Percentiles rank a stretch among this genome's conserved stretches.
Evolutionary conservation across 1,140 invertebrate genomes (phyloP).

Genomic region (Cardiocondyla obscurior): DNA sequence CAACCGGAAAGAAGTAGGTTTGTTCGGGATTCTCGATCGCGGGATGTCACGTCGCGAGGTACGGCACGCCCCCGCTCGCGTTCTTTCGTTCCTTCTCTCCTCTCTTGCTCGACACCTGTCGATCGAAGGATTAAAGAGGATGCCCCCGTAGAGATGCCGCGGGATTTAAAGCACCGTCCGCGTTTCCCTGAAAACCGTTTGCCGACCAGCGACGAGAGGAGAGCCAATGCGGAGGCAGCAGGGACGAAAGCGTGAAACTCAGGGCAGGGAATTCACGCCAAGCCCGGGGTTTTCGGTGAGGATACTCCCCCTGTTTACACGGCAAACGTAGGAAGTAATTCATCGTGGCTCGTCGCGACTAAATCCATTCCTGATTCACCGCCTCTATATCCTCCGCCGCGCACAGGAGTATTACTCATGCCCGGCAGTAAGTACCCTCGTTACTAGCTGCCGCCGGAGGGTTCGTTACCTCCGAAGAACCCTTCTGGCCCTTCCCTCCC

Average conservation of each 20-base stretch:
- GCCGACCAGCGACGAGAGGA: slow-evolving; percentile 2
- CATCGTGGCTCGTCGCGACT: slow-evolving; percentile 61
- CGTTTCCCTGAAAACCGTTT: slow-evolving; percentile 19
- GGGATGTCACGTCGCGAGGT: slow-evolving; percentile 41
- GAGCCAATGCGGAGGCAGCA: neutral
- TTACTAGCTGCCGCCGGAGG: slow-evolving; percentile 47
- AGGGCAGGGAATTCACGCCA: slow-evolving; percentile 15
- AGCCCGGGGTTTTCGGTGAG: slow-evolving; percentile 37
- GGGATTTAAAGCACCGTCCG: slow-evolving; percentile 58
- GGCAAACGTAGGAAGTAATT: slow-evolving; percentile 74
- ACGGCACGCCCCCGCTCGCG: neutral
- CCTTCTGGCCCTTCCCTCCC: too few species aligned
- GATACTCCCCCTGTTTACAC: slow-evolving; percentile 71
- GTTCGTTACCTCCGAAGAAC: slow-evolving; percentile 35
- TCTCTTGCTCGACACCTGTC: slow-evolving; percentile 62
- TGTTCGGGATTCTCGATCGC: slow-evolving; percentile 60
- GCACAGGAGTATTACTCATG: slow-evolving; percentile 4
- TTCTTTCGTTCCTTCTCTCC: slow-evolving; percentile 26
- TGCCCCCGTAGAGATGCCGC: slow-evolving; percentile 45
- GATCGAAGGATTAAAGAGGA: slow-evolving; percentile 75
- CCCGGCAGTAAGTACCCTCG: slow-evolving; percentile 29
- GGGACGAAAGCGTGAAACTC: neutral
- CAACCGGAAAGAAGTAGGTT: slow-evolving; percentile 54
- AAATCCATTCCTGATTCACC: slow-evolving; percentile 48
- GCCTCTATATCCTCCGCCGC: neutral